Evolutionary conservation across 2,888 invertebrate genomes (phyloP).

Genomic region (Idaea biselata): DNA sequence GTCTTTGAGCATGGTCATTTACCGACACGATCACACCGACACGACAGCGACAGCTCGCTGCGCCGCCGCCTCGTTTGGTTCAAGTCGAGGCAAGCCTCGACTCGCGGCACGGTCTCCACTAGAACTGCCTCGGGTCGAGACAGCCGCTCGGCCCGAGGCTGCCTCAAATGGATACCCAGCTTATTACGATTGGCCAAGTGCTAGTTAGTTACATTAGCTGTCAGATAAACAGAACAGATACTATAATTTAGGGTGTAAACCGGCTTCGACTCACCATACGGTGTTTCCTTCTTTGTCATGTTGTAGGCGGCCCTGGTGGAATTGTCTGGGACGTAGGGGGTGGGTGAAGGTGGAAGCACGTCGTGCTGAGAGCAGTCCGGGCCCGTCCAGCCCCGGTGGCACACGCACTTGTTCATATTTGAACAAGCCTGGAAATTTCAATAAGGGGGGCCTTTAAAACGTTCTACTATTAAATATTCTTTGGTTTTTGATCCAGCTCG

Average conservation of each 20-base stretch:
- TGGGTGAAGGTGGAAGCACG: constrained; percentile 83
- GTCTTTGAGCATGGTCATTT: too few relatives aligned
- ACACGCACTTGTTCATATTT: constrained; percentile 95
- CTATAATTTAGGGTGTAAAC: constrained; percentile 25
- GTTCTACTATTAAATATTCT: too few relatives aligned
- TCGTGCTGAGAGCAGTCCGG: constrained; percentile 91
- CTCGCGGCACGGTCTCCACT: too few relatives aligned
- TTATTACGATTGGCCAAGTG: background rate
- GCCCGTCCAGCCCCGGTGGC: constrained; percentile 93
- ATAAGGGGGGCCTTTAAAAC: background rate
- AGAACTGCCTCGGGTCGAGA: too few relatives aligned
- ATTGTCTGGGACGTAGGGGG: constrained; percentile 78
- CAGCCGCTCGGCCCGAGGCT: too few relatives aligned
- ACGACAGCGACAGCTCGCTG: too few relatives aligned
- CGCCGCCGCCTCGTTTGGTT: too few relatives aligned
- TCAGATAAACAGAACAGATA: background rate
- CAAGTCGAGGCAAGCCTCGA: too few relatives aligned
- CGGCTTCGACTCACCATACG: constrained; percentile 90
- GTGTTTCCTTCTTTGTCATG: constrained; percentile 94
- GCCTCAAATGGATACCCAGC: too few relatives aligned
- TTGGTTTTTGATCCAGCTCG: too few relatives aligned
- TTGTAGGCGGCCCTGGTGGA: constrained; percentile 78
- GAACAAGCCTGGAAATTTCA: constrained; percentile 88
- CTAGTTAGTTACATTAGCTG: background rate
- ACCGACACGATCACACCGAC: too few relatives aligned